A percentile compares a stretch with the other conserved stretches of the same genome.
These are phyloP conservation scores for Caretta caretta DNA, from an alignment of 2,113 vertebrate genomes.

Conservation along the genomic window DNA sequence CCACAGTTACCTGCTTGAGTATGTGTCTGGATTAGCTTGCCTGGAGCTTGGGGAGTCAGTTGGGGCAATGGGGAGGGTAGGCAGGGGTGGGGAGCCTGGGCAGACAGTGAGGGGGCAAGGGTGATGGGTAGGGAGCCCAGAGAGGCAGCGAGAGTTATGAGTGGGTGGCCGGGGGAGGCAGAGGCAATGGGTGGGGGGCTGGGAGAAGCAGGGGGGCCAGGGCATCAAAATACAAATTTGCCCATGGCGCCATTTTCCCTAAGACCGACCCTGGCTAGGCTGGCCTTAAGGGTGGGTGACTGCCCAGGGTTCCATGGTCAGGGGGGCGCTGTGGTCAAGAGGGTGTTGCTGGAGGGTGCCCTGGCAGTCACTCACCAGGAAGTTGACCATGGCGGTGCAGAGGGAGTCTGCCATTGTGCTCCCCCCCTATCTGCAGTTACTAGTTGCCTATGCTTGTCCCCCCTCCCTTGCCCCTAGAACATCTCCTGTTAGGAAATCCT, in stretches of 20 bases:
- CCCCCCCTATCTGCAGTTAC: neutral
- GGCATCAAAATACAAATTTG: no score
- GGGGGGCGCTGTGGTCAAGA: no score
- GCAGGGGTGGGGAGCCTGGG: neutral
- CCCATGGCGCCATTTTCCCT: no score
- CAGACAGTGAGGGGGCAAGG: neutral
- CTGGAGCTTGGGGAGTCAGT: neutral
- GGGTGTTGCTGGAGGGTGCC: no score
- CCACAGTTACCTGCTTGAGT: neutral
- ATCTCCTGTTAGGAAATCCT: neutral
- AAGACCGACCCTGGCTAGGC: no score
- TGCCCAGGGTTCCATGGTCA: no score
- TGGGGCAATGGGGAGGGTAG: neutral
- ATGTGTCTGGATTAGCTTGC: neutral
- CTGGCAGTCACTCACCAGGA: no score
- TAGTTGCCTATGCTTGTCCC: no score
- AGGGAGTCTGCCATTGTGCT: neutral
- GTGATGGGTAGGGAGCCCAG: neutral
- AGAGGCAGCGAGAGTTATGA: neutral
- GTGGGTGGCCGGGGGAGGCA: neutral
- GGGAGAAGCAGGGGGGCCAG: neutral
- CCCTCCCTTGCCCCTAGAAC: neutral
- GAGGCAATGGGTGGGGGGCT: neutral
- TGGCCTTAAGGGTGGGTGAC: no score
- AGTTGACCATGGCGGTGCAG: no score